These are phyloP conservation scores for Gonatopus flavifemur DNA, from an alignment of 1,140 invertebrate species.

Conservation along the genomic window DNA sequence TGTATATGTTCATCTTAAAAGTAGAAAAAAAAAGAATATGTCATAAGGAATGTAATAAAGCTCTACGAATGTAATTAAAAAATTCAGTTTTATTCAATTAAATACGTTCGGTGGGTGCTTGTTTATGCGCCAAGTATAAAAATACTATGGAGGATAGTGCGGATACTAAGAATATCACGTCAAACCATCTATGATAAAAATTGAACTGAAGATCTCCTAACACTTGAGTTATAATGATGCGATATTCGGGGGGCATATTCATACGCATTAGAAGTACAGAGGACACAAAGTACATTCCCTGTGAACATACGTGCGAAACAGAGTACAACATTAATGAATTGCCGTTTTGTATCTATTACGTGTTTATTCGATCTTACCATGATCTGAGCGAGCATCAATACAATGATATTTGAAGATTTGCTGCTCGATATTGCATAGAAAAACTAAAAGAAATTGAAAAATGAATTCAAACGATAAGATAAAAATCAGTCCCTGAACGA, in stretches of 20 bases:
- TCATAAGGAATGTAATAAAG: no score
- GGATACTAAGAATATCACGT: conserved; percentile 98
- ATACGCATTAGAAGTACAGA: conserved; percentile 97
- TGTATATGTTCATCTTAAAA: neutral
- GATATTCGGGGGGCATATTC: conserved; percentile 99
- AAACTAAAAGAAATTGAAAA: conserved; percentile 79
- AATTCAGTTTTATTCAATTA: conserved; percentile 34
- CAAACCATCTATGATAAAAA: conserved; percentile 99
- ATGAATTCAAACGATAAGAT: conserved; percentile 4
- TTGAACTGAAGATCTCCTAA: conserved; percentile 98
- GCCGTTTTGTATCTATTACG: no score
- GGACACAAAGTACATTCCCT: conserved; percentile 99
- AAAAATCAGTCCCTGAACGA: neutral
- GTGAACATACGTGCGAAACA: no score
- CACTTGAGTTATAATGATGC: conserved; percentile 97
- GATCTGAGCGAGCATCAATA: conserved; percentile 93
- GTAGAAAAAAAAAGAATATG: neutral
- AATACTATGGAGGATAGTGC: conserved; percentile 95
- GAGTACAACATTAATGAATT: no score
- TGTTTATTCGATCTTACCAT: conserved; percentile 75
- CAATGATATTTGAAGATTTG: conserved; percentile 98
- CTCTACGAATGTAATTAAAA: conserved; percentile 16
- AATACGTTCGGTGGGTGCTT: conserved; percentile 62
- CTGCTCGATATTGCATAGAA: conserved; percentile 99
- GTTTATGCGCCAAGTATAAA: conserved; percentile 91